Conservation (phyloP, 2,888 invertebrate species). For the Alitta virens region DNA sequence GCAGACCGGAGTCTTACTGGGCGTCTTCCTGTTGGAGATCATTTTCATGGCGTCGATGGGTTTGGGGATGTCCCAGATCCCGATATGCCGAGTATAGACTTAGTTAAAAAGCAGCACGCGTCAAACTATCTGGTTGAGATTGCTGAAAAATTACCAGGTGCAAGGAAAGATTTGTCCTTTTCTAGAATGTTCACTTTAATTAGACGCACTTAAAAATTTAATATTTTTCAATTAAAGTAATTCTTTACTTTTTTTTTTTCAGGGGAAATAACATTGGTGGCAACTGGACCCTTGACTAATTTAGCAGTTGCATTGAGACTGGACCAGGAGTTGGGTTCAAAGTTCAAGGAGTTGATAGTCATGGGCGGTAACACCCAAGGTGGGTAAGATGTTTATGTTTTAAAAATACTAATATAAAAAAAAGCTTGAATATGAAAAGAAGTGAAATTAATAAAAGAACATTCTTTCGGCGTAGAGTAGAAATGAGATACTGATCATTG, state of each 20-base stretch:
- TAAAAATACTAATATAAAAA: not conserved
- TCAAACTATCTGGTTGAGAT: too few species aligned
- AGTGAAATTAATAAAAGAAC: too few species aligned
- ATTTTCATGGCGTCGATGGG: constrained; percentile 21
- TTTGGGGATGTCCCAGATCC: constrained; percentile 17
- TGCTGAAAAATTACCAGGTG: too few species aligned
- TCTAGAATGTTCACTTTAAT: too few species aligned
- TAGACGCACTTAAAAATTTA: too few species aligned
- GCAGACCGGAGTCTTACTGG: constrained; percentile 10
- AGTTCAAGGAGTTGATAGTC: constrained; percentile 17
- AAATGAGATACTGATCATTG: too few species aligned
- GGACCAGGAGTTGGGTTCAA: constrained; percentile 17
- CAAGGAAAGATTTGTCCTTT: too few species aligned
- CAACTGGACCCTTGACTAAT: constrained; percentile 26
- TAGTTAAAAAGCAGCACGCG: too few species aligned
- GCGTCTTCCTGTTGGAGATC: not conserved
- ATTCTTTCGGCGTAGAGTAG: too few species aligned
- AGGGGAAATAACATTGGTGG: constrained; percentile 17
- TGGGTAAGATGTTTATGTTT: not conserved
- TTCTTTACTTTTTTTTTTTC: not conserved
- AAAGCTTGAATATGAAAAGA: too few species aligned
- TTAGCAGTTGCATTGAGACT: constrained; percentile 18
- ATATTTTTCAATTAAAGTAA: too few species aligned
- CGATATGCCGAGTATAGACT: too few species aligned
- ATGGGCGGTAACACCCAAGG: constrained; percentile 26